These are phyloP conservation scores for Coptotermes formosanus DNA, from an alignment of 1,140 invertebrate genomes.

Conservation along the genomic window DNA sequence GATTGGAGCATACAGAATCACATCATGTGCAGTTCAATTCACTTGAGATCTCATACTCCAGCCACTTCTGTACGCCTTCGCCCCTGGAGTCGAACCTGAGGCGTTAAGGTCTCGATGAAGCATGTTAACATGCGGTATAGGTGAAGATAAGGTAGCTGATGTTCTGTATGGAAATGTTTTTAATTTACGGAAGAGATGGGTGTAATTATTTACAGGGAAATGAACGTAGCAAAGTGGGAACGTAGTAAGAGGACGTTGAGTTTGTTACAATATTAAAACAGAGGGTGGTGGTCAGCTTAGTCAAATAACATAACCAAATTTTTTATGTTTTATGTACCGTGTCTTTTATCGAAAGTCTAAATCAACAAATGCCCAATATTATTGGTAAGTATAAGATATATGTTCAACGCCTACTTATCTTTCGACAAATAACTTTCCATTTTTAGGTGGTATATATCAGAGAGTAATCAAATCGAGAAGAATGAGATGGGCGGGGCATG, in stretches of 20 bases:
- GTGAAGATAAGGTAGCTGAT: neutral
- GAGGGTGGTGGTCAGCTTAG: neutral
- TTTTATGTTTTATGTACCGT: too few species aligned
- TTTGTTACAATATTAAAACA: neutral
- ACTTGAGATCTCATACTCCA: slow-evolving; percentile 15
- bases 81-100: slow-evolving; percentile 14
- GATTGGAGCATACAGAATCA: slow-evolving; percentile 31
- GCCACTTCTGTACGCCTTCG: neutral
- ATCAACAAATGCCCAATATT: too few species aligned
- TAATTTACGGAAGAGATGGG: neutral
- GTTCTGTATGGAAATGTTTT: neutral
- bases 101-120: neutral
- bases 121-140: neutral
- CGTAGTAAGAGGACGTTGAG: neutral
- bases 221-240: neutral
- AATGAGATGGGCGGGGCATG: too few species aligned
- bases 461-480: too few species aligned
- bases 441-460: too few species aligned
- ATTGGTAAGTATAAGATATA: too few species aligned
- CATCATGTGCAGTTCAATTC: slow-evolving; percentile 23
- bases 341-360: too few species aligned
- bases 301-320: too few species aligned
- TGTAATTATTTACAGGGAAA: neutral
- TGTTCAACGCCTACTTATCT: too few species aligned
- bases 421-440: too few species aligned